These are phyloP conservation scores for Tolypeutes matacus DNA, from an alignment of 2,797 vertebrate genomes.

Conservation along the genomic window DNA sequence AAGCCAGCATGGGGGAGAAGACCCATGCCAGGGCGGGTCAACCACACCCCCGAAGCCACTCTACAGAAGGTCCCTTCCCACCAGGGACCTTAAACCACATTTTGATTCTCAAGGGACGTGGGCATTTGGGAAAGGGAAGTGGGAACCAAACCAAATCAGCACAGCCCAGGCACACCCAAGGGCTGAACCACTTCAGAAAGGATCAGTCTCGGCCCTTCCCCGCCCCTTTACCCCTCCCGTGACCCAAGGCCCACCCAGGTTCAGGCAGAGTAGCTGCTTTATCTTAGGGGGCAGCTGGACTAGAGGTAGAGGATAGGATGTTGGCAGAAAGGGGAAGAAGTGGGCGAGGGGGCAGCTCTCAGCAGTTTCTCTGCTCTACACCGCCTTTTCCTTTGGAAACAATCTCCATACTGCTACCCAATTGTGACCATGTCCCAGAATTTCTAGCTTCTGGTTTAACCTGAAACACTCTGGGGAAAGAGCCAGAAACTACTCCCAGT, in stretches of 20 bases:
- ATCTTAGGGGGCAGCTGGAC: conserved; percentile 53
- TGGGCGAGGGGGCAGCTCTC: conserved; percentile 39
- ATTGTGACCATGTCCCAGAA: conserved; percentile 59
- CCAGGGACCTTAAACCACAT: conserved; percentile 50
- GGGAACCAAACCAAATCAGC: conserved; percentile 49
- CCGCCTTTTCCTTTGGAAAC: conserved; percentile 59
- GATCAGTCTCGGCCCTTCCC: background rate
- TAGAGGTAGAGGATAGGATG: background rate
- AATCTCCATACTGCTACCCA: conserved; percentile 18
- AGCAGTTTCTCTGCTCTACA: background rate
- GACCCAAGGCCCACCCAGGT: conserved; percentile 1
- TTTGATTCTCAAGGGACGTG: conserved; percentile 43
- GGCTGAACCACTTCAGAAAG: conserved; percentile 40
- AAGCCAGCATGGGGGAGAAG: background rate
- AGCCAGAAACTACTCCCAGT: conserved; percentile 71
- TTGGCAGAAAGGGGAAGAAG: background rate
- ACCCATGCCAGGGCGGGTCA: background rate
- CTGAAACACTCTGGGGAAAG: conserved; percentile 71
- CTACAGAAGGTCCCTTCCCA: conserved; percentile 44
- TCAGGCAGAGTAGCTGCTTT: conserved; percentile 37
- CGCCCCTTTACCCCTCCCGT: background rate
- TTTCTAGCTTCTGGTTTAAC: conserved; percentile 76
- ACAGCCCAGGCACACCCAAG: conserved; percentile 72
- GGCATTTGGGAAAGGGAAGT: conserved; percentile 59
- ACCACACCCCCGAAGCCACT: conserved; percentile 12